phyloP scores from a whole-genome alignment of 1,140 invertebrate species.

The Ylistrum balloti region DNA sequence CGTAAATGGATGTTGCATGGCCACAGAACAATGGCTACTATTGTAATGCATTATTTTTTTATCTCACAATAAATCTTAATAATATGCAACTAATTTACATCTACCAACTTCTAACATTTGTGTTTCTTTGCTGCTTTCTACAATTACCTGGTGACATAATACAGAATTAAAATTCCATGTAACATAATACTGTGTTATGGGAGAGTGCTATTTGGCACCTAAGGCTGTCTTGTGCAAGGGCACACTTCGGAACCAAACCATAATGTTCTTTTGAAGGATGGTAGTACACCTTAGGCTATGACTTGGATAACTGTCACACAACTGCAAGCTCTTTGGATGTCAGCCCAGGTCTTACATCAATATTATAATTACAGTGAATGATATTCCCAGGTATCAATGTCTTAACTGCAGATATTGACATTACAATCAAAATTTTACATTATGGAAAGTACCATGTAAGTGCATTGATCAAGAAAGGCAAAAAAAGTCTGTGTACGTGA shows the following conservation, averaged over 20 bases:
- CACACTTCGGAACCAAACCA: neutral
- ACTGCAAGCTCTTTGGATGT: too few relatives aligned
- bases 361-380: too few relatives aligned
- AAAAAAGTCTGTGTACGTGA: neutral
- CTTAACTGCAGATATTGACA: too few relatives aligned
- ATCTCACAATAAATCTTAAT: neutral
- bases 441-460: too few relatives aligned
- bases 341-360: too few relatives aligned
- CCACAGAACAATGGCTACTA: neutral
- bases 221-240: neutral
- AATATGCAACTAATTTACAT: conserved; percentile 9
- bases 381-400: too few relatives aligned
- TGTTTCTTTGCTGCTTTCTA: neutral
- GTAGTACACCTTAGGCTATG: too few relatives aligned
- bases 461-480: neutral
- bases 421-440: too few relatives aligned
- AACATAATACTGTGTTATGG: neutral
- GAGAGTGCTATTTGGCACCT: neutral
- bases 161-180: neutral
- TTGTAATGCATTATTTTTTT: neutral
- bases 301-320: too few relatives aligned
- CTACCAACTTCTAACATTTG: neutral
- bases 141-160: neutral
- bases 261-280: too few relatives aligned
- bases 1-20: neutral